Conservation (phyloP, 2,113 vertebrate species). For the Copsychus sechellarum region DNA sequence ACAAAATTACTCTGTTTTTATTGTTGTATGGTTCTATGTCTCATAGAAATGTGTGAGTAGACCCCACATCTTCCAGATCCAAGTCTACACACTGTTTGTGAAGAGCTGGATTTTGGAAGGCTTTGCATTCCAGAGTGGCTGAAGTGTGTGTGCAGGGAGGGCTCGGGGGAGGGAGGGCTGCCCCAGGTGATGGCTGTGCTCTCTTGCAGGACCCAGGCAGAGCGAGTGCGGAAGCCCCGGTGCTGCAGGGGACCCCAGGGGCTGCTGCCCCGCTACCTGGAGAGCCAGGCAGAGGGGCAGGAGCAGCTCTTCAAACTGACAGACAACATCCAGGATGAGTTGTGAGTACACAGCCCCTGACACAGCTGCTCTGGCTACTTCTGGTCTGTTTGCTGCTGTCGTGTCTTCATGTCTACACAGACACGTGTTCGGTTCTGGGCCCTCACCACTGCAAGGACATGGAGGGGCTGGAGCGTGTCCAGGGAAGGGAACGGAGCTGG, state of each 20-base stretch:
- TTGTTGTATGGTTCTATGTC: neutral
- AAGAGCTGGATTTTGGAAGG: neutral
- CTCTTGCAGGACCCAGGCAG: conserved; percentile 78
- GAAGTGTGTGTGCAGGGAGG: neutral
- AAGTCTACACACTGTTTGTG: fast-evolving
- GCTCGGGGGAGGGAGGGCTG: neutral
- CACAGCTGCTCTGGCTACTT: neutral
- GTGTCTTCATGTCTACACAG: fast-evolving
- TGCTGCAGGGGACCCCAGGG: conserved; percentile 93
- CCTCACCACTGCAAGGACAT: neutral
- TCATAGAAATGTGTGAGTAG: neutral
- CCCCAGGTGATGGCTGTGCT: neutral
- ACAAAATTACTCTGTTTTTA: neutral
- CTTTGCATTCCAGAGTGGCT: neutral
- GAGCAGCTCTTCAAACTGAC: conserved; percentile 94
- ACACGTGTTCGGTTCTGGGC: neutral
- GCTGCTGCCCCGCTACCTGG: conserved; percentile 86
- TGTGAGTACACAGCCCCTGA: conserved; percentile 78
- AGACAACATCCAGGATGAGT: conserved; percentile 92
- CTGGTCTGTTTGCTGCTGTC: neutral
- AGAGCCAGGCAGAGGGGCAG: conserved; percentile 90
- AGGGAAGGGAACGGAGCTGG: neutral
- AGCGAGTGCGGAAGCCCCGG: conserved; percentile 87
- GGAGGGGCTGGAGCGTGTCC: neutral
- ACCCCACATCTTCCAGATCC: neutral